Evolutionary conservation across 2,888 invertebrate genomes (phyloP), one percentile per base, ranked within the genome.

Genomic region (Deilephila porcellus): DNA sequence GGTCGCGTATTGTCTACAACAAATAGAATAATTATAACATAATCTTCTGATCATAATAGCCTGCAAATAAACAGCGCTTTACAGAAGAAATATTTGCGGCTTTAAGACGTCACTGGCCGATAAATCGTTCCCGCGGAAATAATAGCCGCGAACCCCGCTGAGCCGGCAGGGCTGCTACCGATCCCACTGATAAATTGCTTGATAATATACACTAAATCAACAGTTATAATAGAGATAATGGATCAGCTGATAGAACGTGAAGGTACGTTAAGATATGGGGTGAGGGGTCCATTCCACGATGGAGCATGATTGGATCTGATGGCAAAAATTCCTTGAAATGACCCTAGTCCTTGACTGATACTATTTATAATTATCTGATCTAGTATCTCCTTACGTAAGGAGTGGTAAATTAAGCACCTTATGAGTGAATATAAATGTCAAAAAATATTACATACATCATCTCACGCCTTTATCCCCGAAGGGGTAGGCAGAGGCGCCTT

Each of bases 71-170:
- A 72, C 11, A 64, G 20, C n/a, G 25, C 67, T 29, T 52, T 25
- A 25, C 67, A 52, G 25, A 34, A 34, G 59, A 56, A 64, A 34
- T 59, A 67, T 67, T 34, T 64, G 72, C 59, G 59, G 56, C 25
- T 67, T 59, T 73, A 73, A 73, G 73, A 73, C 63, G 32, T 63
- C 73, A 73, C 71, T 63, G 37, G 60, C 45, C 53, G 60, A 71
- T 73, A 73, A 73, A 71, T 73, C 71, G 63, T 63, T 64, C 34
- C 34, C 53, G 73, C 62, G 71, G 70, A 72, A 59, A 73, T 73
- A 73, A 73, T 63, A 73, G 34, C 70, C 14, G 63, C 71, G 59
- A 73, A 71, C 73, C 70, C 60, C 56, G 73, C 73, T 19, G 73
- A 7, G 60, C 29, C 6, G n/a, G 52, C 25, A 73, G 73, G 70